These are phyloP conservation scores for Semnornis frantzii DNA, from an alignment of 2,113 vertebrate genomes.

Conservation along the genomic window DNA sequence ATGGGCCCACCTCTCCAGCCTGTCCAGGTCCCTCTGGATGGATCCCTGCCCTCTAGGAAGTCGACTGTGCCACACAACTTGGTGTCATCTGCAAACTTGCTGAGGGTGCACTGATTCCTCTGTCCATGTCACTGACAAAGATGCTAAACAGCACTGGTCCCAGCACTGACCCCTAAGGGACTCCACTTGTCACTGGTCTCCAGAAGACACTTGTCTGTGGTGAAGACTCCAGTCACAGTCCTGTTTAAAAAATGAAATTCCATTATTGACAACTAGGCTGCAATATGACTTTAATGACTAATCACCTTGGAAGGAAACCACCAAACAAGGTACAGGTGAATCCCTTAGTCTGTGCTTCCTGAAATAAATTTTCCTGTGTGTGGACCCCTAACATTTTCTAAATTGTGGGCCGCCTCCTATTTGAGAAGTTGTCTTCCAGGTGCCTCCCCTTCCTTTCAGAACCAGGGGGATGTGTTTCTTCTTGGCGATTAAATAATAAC, in stretches of 20 bases:
- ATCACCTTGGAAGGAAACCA: not conserved
- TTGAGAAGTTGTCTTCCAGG: not conserved
- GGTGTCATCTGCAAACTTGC: too few relatives aligned
- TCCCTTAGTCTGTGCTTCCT: not conserved
- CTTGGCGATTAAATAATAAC: slow-evolving; percentile 36
- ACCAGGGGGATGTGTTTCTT: not conserved
- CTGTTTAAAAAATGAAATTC: not conserved
- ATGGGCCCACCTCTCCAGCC: too few relatives aligned
- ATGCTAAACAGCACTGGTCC: too few relatives aligned
- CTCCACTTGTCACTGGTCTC: too few relatives aligned
- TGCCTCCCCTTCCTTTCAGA: not conserved
- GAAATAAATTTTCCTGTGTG: not conserved
- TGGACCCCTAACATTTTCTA: not conserved
- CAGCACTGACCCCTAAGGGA: too few relatives aligned
- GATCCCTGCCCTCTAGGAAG: too few relatives aligned
- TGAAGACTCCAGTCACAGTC: not conserved
- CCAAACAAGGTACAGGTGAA: not conserved
- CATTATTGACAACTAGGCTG: not conserved
- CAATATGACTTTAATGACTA: not conserved
- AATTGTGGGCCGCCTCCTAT: not conserved
- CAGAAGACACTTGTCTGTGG: too few relatives aligned
- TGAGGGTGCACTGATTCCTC: too few relatives aligned
- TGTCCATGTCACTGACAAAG: too few relatives aligned
- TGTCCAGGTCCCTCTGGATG: too few relatives aligned
- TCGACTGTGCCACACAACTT: too few relatives aligned